These are phyloP conservation scores for Osmerus mordax DNA, from an alignment of 2,113 vertebrate genomes.

Conservation along the genomic window DNA sequence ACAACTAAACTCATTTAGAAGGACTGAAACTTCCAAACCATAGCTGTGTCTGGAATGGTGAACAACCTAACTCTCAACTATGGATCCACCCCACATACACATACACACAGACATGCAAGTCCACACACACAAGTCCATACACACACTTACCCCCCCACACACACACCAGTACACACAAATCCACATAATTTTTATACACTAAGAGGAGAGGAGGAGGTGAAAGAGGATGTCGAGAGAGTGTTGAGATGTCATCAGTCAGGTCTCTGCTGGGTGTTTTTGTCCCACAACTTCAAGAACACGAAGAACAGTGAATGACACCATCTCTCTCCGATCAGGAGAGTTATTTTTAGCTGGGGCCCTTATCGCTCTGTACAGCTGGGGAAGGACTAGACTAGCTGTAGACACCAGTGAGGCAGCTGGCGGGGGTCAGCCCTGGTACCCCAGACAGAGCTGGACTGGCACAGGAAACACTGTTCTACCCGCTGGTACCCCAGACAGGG, in stretches of 20 bases:
- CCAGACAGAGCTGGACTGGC: not conserved
- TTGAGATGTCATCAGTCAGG: slow-evolving; percentile 1
- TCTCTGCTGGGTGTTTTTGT: not conserved
- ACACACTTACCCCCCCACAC: slow-evolving; percentile 1
- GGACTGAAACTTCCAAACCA: slow-evolving; percentile 53
- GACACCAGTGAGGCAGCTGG: slow-evolving; percentile 45
- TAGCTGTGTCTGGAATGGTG: slow-evolving; percentile 45
- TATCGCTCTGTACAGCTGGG: slow-evolving; percentile 62
- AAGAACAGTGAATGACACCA: slow-evolving; percentile 45
- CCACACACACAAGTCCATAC: slow-evolving; percentile 1
- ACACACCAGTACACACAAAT: slow-evolving; percentile 9
- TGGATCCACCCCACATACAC: not conserved
- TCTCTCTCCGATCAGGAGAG: slow-evolving; percentile 30
- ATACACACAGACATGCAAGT: not conserved
- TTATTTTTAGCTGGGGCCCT: slow-evolving; percentile 61
- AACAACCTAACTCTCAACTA: slow-evolving; percentile 16
- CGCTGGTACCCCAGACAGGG: slow-evolving; percentile 29
- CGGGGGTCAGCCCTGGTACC: slow-evolving; percentile 29
- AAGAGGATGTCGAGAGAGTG: not conserved
- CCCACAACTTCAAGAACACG: slow-evolving; percentile 31
- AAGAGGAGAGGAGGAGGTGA: not conserved
- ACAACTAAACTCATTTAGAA: slow-evolving; percentile 67
- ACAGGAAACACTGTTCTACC: slow-evolving; percentile 44
- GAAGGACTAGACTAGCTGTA: slow-evolving; percentile 24
- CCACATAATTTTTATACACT: not conserved